phyloP scores from a whole-genome alignment of 2,797 vertebrate genomes.

The Knipowitschia caucasica region DNA sequence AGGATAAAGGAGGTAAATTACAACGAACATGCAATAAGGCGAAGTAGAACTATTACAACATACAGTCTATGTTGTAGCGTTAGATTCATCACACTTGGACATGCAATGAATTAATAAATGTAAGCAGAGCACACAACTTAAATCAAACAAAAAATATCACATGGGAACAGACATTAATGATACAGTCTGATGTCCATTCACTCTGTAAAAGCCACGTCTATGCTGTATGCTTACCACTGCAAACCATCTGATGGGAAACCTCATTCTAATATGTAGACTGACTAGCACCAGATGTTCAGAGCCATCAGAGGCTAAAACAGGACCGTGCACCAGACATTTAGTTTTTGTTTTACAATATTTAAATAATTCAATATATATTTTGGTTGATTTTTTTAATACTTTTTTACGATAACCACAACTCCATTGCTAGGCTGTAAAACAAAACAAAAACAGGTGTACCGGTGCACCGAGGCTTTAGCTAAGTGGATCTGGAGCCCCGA shows the following conservation, averaged over 20 bases:
- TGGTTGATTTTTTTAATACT: no score
- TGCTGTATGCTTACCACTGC: not conserved
- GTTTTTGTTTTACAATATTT: no score
- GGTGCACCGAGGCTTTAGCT: no score
- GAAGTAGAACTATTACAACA: slow-evolving; percentile 19
- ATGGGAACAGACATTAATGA: not conserved
- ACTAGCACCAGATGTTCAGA: no score
- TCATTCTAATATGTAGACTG: not conserved
- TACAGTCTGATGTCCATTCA: slow-evolving; percentile 13
- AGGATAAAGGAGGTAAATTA: not conserved
- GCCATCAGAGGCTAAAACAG: not conserved
- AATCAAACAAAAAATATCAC: not conserved
- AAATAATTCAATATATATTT: no score
- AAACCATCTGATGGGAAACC: not conserved
- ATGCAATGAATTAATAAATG: slow-evolving; percentile 33
- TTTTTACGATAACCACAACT: no score
- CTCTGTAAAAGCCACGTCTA: slow-evolving; percentile 1
- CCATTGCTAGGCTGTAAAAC: no score
- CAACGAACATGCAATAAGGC: not conserved
- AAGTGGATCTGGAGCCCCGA: no score
- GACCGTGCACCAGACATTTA: not conserved
- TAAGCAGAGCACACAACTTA: slow-evolving; percentile 45
- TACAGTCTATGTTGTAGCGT: slow-evolving; percentile 20
- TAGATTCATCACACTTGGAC: slow-evolving; percentile 6
- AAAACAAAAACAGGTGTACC: no score